These are phyloP conservation scores for Brachylomia viminalis DNA, from an alignment of 2,888 invertebrate species.

Conservation along the genomic window DNA sequence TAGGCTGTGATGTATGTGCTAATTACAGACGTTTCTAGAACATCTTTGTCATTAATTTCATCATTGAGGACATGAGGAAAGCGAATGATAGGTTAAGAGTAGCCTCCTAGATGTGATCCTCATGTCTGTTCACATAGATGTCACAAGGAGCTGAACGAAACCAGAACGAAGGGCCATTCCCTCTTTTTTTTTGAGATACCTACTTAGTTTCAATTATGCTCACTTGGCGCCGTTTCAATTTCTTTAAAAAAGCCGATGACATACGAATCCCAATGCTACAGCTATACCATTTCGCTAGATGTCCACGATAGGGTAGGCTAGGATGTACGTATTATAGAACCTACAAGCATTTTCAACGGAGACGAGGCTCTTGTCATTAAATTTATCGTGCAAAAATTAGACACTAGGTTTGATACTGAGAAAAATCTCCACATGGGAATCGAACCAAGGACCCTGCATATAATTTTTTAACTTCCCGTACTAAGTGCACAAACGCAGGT, in stretches of 20 bases:
- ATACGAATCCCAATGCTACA: no score
- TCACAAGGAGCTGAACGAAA: background rate
- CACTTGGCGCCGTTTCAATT: background rate
- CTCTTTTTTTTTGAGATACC: background rate
- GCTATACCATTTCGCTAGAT: background rate
- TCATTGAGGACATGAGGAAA: background rate
- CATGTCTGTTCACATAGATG: no score
- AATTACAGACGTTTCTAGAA: slow-evolving; percentile 11
- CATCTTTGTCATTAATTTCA: slow-evolving; percentile 5
- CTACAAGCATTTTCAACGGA: no score
- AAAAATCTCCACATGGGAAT: no score
- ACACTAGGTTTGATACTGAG: background rate
- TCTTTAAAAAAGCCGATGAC: background rate
- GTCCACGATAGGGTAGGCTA: background rate
- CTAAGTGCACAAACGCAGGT: background rate
- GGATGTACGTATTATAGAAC: background rate
- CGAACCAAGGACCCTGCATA: background rate
- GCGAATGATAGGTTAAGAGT: no score
- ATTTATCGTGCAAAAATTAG: background rate
- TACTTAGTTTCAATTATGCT: background rate
- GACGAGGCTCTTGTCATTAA: background rate
- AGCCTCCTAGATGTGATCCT: no score
- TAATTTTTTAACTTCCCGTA: slow-evolving; percentile 4
- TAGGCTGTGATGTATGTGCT: background rate
- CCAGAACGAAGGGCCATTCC: background rate